phyloP scores from a whole-genome alignment of 2,113 vertebrate species.

The Monopterus albus region DNA sequence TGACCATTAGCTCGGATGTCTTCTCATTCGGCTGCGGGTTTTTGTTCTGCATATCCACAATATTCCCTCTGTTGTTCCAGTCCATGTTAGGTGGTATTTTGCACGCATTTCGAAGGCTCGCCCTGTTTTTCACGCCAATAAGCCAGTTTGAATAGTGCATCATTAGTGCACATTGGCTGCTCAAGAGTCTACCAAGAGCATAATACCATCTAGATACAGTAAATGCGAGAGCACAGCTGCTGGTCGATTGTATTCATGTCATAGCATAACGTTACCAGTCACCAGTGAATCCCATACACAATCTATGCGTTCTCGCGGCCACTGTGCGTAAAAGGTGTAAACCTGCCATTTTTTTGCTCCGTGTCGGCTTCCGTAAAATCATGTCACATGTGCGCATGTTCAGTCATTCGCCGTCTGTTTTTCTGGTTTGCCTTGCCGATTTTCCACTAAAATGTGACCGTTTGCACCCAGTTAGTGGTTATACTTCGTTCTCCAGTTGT shows the following conservation, averaged over 20 bases:
- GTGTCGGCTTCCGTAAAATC: conserved; percentile 68
- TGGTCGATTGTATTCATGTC: conserved; percentile 19
- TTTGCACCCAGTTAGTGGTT: neutral
- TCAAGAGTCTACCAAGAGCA: conserved; percentile 35
- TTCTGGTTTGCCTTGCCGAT: conserved; percentile 1
- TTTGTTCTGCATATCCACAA: conserved; percentile 59
- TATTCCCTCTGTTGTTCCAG: conserved; percentile 54
- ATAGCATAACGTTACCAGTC: conserved; percentile 24
- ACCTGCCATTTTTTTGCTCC: conserved; percentile 26
- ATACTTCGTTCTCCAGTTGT: too few relatives aligned
- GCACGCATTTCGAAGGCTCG: conserved; percentile 69
- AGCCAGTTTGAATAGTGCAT: conserved; percentile 81
- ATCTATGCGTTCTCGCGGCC: conserved; percentile 10
- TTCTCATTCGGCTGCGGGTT: conserved; percentile 41
- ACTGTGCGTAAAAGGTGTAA: conserved; percentile 49
- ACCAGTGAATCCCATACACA: conserved; percentile 11
- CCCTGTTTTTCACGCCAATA: conserved; percentile 77
- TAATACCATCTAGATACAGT: neutral
- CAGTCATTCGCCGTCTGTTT: neutral
- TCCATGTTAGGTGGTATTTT: conserved; percentile 58
- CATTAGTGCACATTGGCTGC: conserved; percentile 56
- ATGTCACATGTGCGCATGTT: conserved; percentile 12
- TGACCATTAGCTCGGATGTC: conserved; percentile 40
- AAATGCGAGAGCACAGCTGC: neutral
- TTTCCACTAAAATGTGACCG: conserved; percentile 35